Base-by-base conservation (phyloP, 64 coral and sea anemone genomes). In the Stichodactyla mertensii region DNA sequence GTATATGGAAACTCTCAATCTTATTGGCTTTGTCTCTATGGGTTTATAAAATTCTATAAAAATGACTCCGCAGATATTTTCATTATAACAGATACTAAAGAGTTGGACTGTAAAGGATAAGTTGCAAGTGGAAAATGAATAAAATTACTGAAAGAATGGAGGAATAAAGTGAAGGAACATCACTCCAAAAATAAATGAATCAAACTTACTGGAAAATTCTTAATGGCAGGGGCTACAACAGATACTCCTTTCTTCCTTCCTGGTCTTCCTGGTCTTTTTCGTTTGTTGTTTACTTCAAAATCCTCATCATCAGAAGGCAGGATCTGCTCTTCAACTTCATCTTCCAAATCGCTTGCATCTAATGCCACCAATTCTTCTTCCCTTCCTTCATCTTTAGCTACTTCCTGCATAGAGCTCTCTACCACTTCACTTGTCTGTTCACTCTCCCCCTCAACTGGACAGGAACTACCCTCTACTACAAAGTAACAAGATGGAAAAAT, bases 301-400 rank as follows among this genome's bases (percentile, higher is more conserved):
- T 95, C 93, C 11, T 95, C 94, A 54, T 98, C 95, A 80, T 94
- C 95, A 36, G 93, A 85, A 12, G 87, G 85, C 52, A 95, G 16
- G 6, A 86, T 83, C 70, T 74, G 86, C 62, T 79, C 84, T 82
- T 98, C 92, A 16, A 89, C 92, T 22, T 70, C 58, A 24, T 87
- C 82, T 71, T 98, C 95, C 28, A 91, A 85, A 6, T 95, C 94
- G 16, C 79, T 85, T 14, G 51, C 74, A 19, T 95, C 90, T 28
- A 83, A 45, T 54, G 52, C 20, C 54, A 64, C 31, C 10, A 61
- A 55, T 55, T 79, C 80, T n/a, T 98, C 87, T 54, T 92, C 87
- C 18, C 24, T 77, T 31, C 24, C 61, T 89, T 89, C 70, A 64
- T 89, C 6, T 55, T 16, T 57, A 59, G 45, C 79, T 0, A 55